These are phyloP conservation scores for Eueides isabella DNA, from an alignment of 1,140 invertebrate species.

Conservation along the genomic window DNA sequence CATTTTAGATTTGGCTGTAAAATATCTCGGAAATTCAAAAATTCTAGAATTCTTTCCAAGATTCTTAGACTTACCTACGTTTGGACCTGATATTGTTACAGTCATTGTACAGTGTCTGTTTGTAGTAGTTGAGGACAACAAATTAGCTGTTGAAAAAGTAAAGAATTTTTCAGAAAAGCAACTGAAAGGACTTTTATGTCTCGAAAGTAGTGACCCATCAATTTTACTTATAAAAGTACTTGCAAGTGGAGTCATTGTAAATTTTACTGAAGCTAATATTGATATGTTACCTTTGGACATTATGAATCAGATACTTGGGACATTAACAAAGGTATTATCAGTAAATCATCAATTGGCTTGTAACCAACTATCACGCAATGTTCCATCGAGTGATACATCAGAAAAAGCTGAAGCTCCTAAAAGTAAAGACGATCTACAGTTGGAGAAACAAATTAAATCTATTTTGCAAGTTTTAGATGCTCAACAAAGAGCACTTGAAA, in stretches of 20 bases:
- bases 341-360: slow-evolving; percentile 71
- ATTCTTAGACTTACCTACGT: slow-evolving; percentile 84
- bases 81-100: slow-evolving; percentile 84
- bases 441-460: slow-evolving; percentile 77
- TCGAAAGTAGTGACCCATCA: slow-evolving; percentile 69
- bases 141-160: slow-evolving; percentile 78
- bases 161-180: slow-evolving; percentile 71
- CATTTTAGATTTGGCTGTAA: slow-evolving; percentile 84
- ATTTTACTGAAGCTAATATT: slow-evolving; percentile 73
- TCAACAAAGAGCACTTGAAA: slow-evolving; percentile 86
- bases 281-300: slow-evolving; percentile 60
- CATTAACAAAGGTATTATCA: slow-evolving; percentile 77
- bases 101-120: slow-evolving; percentile 85
- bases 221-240: slow-evolving; percentile 82
- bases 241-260: slow-evolving; percentile 82
- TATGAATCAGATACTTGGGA: slow-evolving; percentile 70
- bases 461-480: slow-evolving; percentile 82
- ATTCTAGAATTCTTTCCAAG: slow-evolving; percentile 85
- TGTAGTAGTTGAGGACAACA: slow-evolving; percentile 87
- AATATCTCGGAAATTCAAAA: slow-evolving; percentile 85
- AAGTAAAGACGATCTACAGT: slow-evolving; percentile 60
- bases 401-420: slow-evolving; percentile 54
- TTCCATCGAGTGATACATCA: slow-evolving; percentile 65
- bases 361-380: slow-evolving; percentile 78
- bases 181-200: slow-evolving; percentile 76